Conservation (phyloP, 2,888 invertebrate genomes). For the Chloroclysta siterata region DNA sequence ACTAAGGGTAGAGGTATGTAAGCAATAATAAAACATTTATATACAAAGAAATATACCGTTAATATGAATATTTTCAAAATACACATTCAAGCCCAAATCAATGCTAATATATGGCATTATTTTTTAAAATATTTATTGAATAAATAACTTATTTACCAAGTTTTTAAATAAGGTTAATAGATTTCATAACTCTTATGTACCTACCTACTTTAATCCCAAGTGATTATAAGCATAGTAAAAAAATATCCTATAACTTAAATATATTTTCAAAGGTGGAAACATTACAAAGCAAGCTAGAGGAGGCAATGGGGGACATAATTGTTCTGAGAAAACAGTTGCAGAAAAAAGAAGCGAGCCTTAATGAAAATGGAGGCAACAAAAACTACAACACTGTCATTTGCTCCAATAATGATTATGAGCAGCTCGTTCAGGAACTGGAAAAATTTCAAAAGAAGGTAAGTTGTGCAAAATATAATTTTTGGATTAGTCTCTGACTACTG, state of each 20-base stretch:
- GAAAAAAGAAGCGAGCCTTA: slow-evolving; percentile 51
- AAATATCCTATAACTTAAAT: too few species aligned
- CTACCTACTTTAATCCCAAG: too few species aligned
- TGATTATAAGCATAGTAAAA: too few species aligned
- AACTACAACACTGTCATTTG: slow-evolving; percentile 47
- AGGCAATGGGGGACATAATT: slow-evolving; percentile 89
- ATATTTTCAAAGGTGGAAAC: slow-evolving; percentile 84
- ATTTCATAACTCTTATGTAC: too few species aligned
- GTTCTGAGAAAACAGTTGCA: slow-evolving; percentile 83
- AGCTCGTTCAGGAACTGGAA: slow-evolving; percentile 88
- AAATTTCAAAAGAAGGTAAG: slow-evolving; percentile 86
- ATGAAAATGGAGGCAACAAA: slow-evolving; percentile 52
- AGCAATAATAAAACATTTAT: background rate
- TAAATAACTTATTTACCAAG: too few species aligned
- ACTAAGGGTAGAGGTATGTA: slow-evolving; percentile 78
- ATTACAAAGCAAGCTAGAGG: slow-evolving; percentile 88
- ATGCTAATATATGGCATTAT: too few species aligned
- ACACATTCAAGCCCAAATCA: too few species aligned
- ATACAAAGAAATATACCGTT: too few species aligned
- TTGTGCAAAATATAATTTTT: background rate
- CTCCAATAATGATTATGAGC: slow-evolving; percentile 84
- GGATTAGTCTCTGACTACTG: background rate
- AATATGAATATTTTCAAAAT: too few species aligned
- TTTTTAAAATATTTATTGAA: too few species aligned
- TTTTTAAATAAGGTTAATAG: too few species aligned